Conservation (phyloP, 2,113 vertebrate genomes). For the Tetrax tetrax region DNA sequence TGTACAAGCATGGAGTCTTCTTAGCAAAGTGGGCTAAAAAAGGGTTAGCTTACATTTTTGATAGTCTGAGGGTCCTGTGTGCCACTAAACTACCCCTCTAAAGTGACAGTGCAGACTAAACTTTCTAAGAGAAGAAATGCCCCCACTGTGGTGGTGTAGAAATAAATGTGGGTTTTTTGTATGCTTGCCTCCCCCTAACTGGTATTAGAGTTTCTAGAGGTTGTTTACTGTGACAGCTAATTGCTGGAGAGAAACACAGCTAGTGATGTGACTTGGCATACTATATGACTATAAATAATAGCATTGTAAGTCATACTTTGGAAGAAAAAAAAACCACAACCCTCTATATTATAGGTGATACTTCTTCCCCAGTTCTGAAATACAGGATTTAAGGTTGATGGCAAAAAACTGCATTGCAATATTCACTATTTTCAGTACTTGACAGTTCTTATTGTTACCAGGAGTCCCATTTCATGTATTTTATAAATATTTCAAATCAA, state of each 20-base stretch:
- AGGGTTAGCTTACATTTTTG: neutral
- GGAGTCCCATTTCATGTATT: neutral
- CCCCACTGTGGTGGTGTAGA: neutral
- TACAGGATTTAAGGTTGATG: neutral
- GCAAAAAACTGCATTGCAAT: neutral
- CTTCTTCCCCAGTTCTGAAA: neutral
- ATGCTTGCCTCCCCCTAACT: too few relatives aligned
- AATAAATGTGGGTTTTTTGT: fast-evolving
- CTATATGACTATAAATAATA: neutral
- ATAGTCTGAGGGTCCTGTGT: neutral
- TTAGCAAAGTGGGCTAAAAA: neutral
- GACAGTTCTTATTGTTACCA: constrained; percentile 4
- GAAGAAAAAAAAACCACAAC: neutral
- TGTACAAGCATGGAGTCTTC: too few relatives aligned
- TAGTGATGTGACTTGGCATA: neutral
- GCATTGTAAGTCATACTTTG: neutral
- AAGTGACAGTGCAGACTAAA: neutral
- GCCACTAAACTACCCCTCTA: neutral
- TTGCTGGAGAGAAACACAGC: neutral
- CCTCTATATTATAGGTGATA: neutral
- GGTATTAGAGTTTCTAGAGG: neutral
- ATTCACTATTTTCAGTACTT: neutral
- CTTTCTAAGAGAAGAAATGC: neutral
- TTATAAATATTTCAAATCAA: constrained; percentile 47
- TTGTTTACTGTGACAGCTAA: neutral